Conservation (phyloP, 1,140 invertebrate species). For the Geopemphigus sp. region DNA sequence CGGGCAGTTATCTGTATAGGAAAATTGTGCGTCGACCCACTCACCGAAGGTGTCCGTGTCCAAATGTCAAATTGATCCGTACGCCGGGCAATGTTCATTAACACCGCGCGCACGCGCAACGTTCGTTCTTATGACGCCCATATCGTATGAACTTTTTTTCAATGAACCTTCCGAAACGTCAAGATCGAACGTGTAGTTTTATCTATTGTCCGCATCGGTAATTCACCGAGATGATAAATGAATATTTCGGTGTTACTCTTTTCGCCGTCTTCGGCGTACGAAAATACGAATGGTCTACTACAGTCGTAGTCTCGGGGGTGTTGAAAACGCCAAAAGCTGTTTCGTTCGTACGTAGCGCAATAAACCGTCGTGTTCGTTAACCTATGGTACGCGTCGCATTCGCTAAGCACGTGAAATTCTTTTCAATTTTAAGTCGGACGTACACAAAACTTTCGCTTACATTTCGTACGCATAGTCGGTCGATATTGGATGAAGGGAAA, state of each 20-base stretch:
- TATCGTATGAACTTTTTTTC: background rate
- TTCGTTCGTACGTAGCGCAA: no score
- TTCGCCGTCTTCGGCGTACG: no score
- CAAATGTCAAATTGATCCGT: conserved; percentile 13
- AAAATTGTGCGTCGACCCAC: conserved; percentile 4
- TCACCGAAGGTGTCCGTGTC: conserved; percentile 1
- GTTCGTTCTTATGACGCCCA: background rate
- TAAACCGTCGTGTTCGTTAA: background rate
- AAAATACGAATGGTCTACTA: no score
- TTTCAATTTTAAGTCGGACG: no score
- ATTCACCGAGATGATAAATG: background rate
- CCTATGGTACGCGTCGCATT: background rate
- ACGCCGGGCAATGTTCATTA: background rate
- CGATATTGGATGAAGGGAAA: no score
- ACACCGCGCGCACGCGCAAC: background rate
- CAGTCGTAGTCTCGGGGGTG: no score
- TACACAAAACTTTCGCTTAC: no score
- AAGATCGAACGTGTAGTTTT: background rate
- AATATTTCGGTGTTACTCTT: background rate
- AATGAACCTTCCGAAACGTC: conserved; percentile 27
- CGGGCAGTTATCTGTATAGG: background rate
- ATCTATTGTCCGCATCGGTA: background rate
- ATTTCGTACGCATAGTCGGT: no score
- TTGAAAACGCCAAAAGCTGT: no score
- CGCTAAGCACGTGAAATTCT: no score